Evolutionary conservation across 2,888 invertebrate species (phyloP).

Genomic region (Tuberolachnus salignus): DNA sequence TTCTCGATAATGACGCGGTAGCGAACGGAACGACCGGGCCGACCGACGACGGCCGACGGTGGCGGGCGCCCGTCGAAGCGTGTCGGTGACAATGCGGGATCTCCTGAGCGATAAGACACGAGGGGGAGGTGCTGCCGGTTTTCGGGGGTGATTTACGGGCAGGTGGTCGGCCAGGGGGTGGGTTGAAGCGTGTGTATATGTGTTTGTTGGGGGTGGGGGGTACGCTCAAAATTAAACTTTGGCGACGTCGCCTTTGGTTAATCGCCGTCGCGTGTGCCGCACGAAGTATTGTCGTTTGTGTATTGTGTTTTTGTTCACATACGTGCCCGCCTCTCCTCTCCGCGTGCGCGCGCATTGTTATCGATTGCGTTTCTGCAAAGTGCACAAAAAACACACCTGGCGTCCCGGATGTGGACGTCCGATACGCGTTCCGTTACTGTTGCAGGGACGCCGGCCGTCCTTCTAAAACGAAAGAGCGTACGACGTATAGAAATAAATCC

Average conservation of each 20-base stretch:
- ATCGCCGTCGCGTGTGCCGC: not conserved
- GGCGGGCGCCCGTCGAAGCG: conserved; percentile 9
- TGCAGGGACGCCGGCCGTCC: too few species aligned
- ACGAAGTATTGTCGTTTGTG: not conserved
- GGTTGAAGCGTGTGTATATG: too few species aligned
- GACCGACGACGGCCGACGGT: not conserved
- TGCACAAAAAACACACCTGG: conserved; percentile 16
- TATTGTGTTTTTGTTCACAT: not conserved
- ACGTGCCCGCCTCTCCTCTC: not conserved
- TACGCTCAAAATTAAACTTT: conserved; percentile 24
- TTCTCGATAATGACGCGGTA: not conserved
- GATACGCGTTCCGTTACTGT: not conserved
- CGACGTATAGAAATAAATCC: not conserved
- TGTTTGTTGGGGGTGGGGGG: too few species aligned
- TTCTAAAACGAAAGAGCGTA: too few species aligned
- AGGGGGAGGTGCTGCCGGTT: not conserved
- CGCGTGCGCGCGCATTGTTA: not conserved
- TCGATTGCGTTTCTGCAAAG: conserved; percentile 26
- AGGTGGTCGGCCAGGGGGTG: not conserved
- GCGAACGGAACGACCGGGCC: too few species aligned
- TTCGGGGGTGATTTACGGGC: conserved; percentile 5
- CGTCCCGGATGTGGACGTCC: not conserved
- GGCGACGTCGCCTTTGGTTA: conserved; percentile 30
- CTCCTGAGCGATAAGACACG: conserved; percentile 28
- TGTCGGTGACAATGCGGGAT: conserved; percentile 26